Evolutionary conservation across 2,797 vertebrate species (phyloP), one percentile per base, ranked within the genome.

Genomic region (Carcharodon carcharias): DNA sequence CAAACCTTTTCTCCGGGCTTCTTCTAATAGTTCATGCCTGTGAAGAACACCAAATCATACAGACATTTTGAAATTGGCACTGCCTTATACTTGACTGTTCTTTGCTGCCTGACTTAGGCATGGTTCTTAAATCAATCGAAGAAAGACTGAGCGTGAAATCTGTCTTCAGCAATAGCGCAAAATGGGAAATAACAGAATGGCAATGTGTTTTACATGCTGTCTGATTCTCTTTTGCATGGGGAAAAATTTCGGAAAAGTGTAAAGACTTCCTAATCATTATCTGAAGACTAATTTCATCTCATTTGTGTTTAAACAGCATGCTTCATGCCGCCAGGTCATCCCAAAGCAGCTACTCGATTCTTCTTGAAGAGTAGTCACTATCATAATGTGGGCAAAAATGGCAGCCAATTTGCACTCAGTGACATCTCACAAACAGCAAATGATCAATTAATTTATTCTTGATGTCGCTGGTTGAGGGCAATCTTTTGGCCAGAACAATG

Each of bases 21-120:
- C 99, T 97, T 99, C 99, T 97, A 99, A 97, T 96, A 99, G 98
- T 98, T 99, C 99, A 96, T 99, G 99, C 97, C 99, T 99, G 98
- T 96, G 97, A 97, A 97, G 96, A 18, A 96, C 56, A 97, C 96
- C 89, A 97, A 50, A 85, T 77, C 35, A 77, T 21, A 96, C 97
- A 96, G 96, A 92, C 77, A 96, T 96, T 28, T 89, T 96, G 45
- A 96, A 96, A 14, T 71, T 35, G 9, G 14, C 18, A 65, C 26
- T 63, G n/a, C 23, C n/a, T 40, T 67, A 23, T 91, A 58, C 12
- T 61, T 35, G 5, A 14, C 35, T 18, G 4, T 4, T 61, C 4
- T 91, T 61, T n/a, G 31, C 21, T 35, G 58, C 35, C 6, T 35
- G 31, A 63, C 28, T n/a, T 91, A 3, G 63, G 40, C 21, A 28